Evolutionary conservation across 2,888 invertebrate genomes (phyloP), one percentile per base, ranked within the genome.

Genomic region (Amphipyra tragopoginis): DNA sequence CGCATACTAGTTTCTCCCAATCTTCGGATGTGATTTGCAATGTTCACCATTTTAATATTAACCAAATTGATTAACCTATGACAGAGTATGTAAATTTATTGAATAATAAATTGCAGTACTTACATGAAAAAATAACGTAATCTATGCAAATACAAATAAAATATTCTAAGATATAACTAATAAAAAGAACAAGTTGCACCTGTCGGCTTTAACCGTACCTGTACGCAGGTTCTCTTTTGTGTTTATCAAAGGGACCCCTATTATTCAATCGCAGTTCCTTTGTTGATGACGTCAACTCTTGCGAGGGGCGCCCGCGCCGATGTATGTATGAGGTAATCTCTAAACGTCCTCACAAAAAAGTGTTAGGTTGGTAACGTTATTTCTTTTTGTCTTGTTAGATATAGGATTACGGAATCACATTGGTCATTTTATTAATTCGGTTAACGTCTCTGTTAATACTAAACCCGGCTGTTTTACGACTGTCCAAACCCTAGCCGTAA

Each of bases 261-360:
- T 83, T 84, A 83, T 87, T 80, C 63, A 55, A 78, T 82, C 71
- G 77, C 36, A 54, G 79, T 80, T 79, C 81, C 81, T 82, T 84
- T 80, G 78, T 73, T 52, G 53, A 72, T 91, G 89, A 90, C 89
- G 88, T 91, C 90, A 86, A 21, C 56, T 76, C 74, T 40, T 65
- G 72, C 79, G 78, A 80, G 83, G 84, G 86, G 83, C 83, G 84
- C 85, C 82, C 76, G 83, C 81, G 83, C 83, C 82, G 76, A 64
- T 48, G 15, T 54, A 63, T 65, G 76, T 72, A 89, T 92, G 91
- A 92, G 86, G 90, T 91, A 91, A 92, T 89, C 86, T 85, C 62
- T 72, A 76, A 83, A 80, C 72, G 80, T 81, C 77, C 66, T 76
- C 73, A 82, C 62, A 85, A 86, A 87, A 86, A 85, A 81, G 66